Percentiles rank a stretch among this genome's conserved stretches.
Conservation (phyloP, 1,140 invertebrate genomes). For the Drosophila sechellia region DNA sequence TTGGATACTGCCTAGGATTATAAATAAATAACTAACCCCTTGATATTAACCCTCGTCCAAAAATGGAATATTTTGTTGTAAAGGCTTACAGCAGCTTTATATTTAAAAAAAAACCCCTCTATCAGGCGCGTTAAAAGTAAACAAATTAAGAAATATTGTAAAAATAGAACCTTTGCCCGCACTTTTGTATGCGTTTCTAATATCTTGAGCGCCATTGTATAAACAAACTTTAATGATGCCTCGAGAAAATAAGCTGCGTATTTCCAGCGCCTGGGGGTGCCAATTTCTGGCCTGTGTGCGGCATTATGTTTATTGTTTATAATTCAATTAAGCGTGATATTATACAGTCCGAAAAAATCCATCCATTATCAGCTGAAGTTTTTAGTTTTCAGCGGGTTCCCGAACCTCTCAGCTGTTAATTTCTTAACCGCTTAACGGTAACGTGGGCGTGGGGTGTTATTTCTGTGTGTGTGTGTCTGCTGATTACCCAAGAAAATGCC, state of each 20-base stretch:
- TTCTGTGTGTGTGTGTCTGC: conserved; percentile 15
- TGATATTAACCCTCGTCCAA: not conserved
- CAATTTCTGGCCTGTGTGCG: conserved; percentile 57
- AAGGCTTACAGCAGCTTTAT: not conserved
- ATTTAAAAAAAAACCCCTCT: not conserved
- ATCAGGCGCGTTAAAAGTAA: not conserved
- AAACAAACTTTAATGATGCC: conserved; percentile 36
- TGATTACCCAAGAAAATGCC: conserved; percentile 75
- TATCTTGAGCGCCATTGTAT: conserved; percentile 5
- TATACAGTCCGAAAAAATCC: conserved; percentile 39
- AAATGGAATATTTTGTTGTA: not conserved
- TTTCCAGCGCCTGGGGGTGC: conserved; percentile 49
- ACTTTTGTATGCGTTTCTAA: conserved; percentile 1
- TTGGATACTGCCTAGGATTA: not conserved
- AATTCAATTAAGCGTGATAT: conserved; percentile 78
- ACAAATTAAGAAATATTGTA: not conserved
- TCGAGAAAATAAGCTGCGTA: conserved; percentile 60
- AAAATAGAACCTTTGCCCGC: too few relatives aligned
- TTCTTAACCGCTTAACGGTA: conserved; percentile 49
- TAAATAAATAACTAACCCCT: not conserved
- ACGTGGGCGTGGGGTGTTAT: conserved; percentile 53
- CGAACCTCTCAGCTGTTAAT: conserved; percentile 34
- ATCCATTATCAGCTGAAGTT: conserved; percentile 5
- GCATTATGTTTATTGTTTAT: conserved; percentile 76
- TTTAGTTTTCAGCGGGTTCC: conserved; percentile 2